These are phyloP conservation scores for Acomys russatus DNA, from an alignment of 2,797 vertebrate genomes.

Conservation along the genomic window DNA sequence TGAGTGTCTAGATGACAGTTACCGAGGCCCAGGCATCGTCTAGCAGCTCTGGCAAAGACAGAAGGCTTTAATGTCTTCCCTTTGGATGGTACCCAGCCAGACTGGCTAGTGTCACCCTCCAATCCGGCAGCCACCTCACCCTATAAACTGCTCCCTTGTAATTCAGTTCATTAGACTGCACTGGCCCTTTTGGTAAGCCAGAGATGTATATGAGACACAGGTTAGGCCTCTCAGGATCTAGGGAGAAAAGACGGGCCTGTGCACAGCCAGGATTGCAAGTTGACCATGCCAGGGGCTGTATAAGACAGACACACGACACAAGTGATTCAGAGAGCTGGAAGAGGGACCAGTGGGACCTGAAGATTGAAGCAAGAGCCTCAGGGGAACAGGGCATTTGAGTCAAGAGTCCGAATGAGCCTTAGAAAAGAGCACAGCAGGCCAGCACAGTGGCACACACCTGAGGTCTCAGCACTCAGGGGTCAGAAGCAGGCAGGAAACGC, in stretches of 20 bases:
- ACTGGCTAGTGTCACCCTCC: slow-evolving; percentile 33
- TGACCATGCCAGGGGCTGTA: rapidly evolving
- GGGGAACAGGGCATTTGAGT: neutral
- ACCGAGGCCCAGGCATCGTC: neutral
- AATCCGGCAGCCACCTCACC: neutral
- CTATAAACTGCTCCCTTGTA: neutral
- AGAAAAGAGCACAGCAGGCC: neutral
- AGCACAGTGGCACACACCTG: neutral
- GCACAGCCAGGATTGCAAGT: neutral
- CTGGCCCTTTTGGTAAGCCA: neutral
- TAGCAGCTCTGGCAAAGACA: slow-evolving; percentile 23
- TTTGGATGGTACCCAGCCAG: slow-evolving; percentile 55
- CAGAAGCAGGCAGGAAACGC: neutral
- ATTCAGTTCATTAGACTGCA: neutral
- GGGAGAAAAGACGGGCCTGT: neutral
- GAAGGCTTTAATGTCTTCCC: slow-evolving; percentile 63
- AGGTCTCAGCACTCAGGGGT: neutral
- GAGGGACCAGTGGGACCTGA: neutral
- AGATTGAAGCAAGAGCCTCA: neutral
- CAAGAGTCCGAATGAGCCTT: neutral
- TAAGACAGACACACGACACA: neutral
- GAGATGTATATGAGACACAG: neutral
- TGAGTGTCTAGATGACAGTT: neutral
- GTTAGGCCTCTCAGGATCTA: neutral
- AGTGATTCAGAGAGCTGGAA: neutral